A percentile compares a stretch with the other conserved stretches of the same genome.
Conservation (phyloP, 2,888 invertebrate genomes). For the Calephelis perditalis region DNA sequence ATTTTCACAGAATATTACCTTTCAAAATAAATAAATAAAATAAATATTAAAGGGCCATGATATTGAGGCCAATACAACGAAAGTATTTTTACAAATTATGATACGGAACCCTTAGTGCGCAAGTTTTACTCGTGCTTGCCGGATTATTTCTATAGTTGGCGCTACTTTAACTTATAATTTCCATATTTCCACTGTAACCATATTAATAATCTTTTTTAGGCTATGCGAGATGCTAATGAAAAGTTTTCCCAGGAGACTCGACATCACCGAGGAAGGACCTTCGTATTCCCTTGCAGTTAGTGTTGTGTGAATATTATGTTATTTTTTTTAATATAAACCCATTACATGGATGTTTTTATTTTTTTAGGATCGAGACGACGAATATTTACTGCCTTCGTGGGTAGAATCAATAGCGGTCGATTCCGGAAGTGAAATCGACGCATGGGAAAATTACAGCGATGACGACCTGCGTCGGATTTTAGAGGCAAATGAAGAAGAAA, state of each 20-base stretch:
- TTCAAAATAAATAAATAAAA: no score
- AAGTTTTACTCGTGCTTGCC: no score
- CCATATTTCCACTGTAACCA: slow-evolving; percentile 3
- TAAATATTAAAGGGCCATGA: no score
- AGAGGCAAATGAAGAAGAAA: slow-evolving; percentile 4
- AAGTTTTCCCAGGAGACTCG: not conserved
- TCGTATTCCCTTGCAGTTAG: not conserved
- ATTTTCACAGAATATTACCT: no score
- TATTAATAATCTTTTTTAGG: not conserved
- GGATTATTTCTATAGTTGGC: not conserved
- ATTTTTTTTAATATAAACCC: slow-evolving; percentile 8
- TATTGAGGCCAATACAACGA: no score
- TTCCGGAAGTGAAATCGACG: slow-evolving; percentile 6
- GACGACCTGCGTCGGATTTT: not conserved
- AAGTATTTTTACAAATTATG: no score
- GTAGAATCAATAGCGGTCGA: slow-evolving; percentile 7
- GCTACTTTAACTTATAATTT: not conserved
- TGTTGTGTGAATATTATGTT: not conserved
- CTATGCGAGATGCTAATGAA: not conserved
- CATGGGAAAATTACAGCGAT: not conserved
- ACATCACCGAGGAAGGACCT: not conserved
- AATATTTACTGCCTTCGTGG: slow-evolving; percentile 5
- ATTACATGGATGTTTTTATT: no score
- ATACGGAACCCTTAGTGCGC: no score
- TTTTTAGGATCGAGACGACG: not conserved